Conservation (phyloP, 2,797 vertebrate species). For the Peromyscus melanophrys region DNA sequence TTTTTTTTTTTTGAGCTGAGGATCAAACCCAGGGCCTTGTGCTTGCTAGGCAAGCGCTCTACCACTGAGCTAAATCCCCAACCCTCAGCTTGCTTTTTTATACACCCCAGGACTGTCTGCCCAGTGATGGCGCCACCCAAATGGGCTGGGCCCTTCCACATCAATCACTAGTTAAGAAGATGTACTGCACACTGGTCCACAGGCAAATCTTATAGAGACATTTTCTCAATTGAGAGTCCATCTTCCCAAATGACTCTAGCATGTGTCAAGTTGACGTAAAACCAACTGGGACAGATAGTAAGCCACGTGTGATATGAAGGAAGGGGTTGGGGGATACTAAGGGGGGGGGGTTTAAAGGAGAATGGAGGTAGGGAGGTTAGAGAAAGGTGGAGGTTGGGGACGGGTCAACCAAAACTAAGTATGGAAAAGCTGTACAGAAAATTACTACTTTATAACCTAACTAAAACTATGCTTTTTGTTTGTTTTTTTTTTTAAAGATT, state of each 20-base stretch:
- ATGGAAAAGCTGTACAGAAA: background rate
- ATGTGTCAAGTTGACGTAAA: background rate
- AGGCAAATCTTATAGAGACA: background rate
- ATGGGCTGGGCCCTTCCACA: background rate
- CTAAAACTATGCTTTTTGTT: background rate
- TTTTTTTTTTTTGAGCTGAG: too few relatives aligned
- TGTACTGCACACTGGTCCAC: background rate
- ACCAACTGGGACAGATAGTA: background rate
- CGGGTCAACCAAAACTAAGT: background rate
- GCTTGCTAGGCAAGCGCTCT: too few relatives aligned
- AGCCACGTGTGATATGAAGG: background rate
- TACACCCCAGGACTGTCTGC: background rate
- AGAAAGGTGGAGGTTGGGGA: background rate
- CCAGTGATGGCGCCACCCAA: background rate
- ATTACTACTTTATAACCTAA: background rate
- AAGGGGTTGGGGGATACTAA: background rate
- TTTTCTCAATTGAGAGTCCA: background rate
- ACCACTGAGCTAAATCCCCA: too few relatives aligned
- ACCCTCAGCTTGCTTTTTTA: background rate
- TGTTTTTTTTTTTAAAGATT: background rate
- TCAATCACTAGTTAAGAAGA: background rate
- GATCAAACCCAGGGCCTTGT: too few relatives aligned
- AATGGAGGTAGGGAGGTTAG: background rate
- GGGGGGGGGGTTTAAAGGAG: background rate
- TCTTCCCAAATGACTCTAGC: background rate